These are phyloP conservation scores for Eumeta japonica DNA, from an alignment of 1,140 invertebrate species.

Conservation along the genomic window DNA sequence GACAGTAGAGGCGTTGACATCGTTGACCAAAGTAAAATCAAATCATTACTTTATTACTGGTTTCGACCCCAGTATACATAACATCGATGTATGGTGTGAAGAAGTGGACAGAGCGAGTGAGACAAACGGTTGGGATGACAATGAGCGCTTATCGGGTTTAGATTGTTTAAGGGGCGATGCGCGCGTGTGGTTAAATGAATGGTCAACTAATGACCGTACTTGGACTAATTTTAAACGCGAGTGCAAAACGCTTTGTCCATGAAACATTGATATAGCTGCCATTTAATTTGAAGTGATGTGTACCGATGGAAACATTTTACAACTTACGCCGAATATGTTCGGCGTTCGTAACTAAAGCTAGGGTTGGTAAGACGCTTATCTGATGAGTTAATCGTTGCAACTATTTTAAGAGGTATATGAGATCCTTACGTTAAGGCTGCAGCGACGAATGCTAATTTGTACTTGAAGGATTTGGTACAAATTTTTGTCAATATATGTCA, in stretches of 20 bases:
- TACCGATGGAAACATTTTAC: constrained; percentile 6
- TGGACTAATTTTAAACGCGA: constrained; percentile 5
- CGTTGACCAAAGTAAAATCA: constrained; percentile 3
- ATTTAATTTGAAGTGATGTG: constrained; percentile 9
- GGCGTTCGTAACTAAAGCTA: background rate
- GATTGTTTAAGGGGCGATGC: constrained; percentile 3
- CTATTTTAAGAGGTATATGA: constrained; percentile 2
- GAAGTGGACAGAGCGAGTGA: background rate
- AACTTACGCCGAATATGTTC: constrained; percentile 6
- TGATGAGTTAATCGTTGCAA: background rate
- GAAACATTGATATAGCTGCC: background rate
- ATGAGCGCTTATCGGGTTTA: background rate
- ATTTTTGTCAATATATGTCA: constrained; percentile 6
- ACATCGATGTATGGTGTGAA: constrained; percentile 1
- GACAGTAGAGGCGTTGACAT: constrained; percentile 3
- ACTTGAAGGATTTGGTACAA: constrained; percentile 2
- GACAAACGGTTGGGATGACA: background rate
- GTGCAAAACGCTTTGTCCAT: background rate
- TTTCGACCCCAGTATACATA: background rate
- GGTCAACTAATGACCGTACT: constrained; percentile 1
- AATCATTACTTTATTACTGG: background rate
- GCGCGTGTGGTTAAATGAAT: constrained; percentile 1
- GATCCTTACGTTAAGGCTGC: constrained; percentile 6
- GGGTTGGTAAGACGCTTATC: background rate
- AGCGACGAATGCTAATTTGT: constrained; percentile 7